Evolutionary conservation across 2,888 invertebrate genomes (phyloP).

Genomic region (Metopia argyrocephala): DNA sequence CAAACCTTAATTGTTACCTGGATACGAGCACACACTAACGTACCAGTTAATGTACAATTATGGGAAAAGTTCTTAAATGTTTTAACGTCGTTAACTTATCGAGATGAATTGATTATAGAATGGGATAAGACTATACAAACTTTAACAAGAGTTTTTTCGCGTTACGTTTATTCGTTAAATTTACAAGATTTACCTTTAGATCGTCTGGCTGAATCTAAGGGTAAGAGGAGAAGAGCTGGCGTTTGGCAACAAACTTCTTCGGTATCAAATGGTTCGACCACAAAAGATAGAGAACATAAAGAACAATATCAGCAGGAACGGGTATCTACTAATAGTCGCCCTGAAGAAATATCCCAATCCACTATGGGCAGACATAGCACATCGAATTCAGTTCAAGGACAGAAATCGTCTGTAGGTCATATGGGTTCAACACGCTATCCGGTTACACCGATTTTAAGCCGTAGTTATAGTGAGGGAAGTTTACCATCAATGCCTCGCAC

Average conservation of each 20-base stretch:
- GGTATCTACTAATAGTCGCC: conserved; percentile 72
- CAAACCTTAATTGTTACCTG: conserved; percentile 98
- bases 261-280: conserved; percentile 60
- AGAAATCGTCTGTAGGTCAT: conserved; percentile 20
- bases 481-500: conserved; percentile 75
- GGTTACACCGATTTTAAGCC: conserved; percentile 75
- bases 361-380: conserved; percentile 49
- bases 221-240: conserved; percentile 82
- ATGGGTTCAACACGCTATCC: conserved; percentile 65
- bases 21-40: conserved; percentile 98
- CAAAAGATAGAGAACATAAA: conserved; percentile 64
- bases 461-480: conserved; percentile 82
- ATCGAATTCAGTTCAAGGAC: conserved; percentile 20
- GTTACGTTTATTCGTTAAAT: conserved; percentile 96
- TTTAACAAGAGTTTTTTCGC: conserved; percentile 93
- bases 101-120: conserved; percentile 96
- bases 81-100: conserved; percentile 91
- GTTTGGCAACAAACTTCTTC: conserved; percentile 76
- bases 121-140: conserved; percentile 99
- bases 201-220: conserved; percentile 87
- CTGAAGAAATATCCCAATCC: conserved; percentile 71
- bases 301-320: conserved; percentile 69
- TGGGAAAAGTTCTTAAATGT: conserved; percentile 97
- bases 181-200: conserved; percentile 91
- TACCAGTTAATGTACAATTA: conserved; percentile 90